Evolutionary conservation across 2,797 vertebrate species (phyloP).

Genomic region (Eleutherodactylus coqui): DNA sequence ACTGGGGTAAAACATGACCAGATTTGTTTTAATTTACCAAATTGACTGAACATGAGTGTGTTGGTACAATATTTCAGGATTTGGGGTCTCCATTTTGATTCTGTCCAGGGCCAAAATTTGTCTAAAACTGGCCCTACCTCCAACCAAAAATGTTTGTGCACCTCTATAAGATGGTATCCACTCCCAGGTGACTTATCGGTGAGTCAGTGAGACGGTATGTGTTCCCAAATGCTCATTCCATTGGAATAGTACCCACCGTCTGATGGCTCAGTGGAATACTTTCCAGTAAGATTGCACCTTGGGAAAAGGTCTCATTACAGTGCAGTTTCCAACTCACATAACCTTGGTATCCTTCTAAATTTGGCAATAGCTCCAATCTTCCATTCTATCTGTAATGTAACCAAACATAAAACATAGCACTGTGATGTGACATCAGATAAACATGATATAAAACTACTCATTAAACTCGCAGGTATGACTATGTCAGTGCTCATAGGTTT

Average conservation of each 20-base stretch:
- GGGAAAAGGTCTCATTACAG: not conserved
- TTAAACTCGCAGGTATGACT: not conserved
- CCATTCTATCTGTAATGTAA: conserved; percentile 42
- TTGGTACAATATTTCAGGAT: too few species aligned
- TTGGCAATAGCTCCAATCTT: conserved; percentile 2
- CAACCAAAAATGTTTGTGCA: too few species aligned
- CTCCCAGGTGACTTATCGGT: not conserved
- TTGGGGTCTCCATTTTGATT: too few species aligned
- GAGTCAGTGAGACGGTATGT: not conserved
- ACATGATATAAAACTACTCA: not conserved
- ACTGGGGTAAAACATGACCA: too few species aligned
- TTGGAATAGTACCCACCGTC: not conserved
- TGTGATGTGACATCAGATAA: conserved; percentile 29
- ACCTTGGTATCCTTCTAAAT: not conserved
- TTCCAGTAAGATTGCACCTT: too few species aligned
- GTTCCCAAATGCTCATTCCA: not conserved
- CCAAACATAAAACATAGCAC: conserved; percentile 20
- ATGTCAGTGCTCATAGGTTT: not conserved
- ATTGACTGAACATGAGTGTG: too few species aligned
- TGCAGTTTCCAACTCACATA: not conserved
- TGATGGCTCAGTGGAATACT: not conserved
- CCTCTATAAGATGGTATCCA: not conserved
- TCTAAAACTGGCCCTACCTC: too few species aligned
- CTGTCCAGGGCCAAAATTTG: too few species aligned
- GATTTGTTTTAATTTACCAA: too few species aligned